A percentile compares a stretch with the other conserved stretches of the same genome.
Evolutionary conservation across 2,113 vertebrate species (phyloP).

Genomic region (Entelurus aequoreus): DNA sequence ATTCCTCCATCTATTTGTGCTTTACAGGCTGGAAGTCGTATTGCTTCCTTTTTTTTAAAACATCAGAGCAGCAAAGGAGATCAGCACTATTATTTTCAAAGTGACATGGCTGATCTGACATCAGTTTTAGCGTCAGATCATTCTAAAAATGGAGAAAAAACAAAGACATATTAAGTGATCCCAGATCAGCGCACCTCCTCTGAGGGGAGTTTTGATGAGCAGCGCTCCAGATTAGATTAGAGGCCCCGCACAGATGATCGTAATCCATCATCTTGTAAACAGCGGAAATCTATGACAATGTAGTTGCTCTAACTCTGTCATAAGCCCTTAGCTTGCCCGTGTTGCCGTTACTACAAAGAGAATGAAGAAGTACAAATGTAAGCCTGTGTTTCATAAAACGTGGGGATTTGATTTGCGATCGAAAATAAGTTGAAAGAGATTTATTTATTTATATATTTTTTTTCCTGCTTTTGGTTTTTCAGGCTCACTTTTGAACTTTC

Average conservation of each 20-base stretch:
- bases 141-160: conserved; percentile 44
- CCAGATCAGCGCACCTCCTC: conserved; percentile 48
- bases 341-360: conserved; percentile 47
- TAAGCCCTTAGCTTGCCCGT: conserved; percentile 48
- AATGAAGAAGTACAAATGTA: conserved; percentile 51
- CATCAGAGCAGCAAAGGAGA: conserved; percentile 35
- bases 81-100: conserved; percentile 53
- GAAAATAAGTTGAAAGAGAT: conserved; percentile 51
- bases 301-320: conserved; percentile 54
- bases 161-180: conserved; percentile 59
- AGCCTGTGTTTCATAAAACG: conserved; percentile 45
- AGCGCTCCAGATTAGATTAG: conserved; percentile 63
- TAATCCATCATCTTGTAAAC: conserved; percentile 67
- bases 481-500: too few relatives aligned
- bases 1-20: conserved; percentile 19
- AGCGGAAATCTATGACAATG: conserved; percentile 59
- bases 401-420: conserved; percentile 60
- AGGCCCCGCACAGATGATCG: conserved; percentile 56
- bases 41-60: conserved; percentile 11
- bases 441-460: conserved; percentile 1
- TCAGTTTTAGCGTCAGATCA: conserved; percentile 54
- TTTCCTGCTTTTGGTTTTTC: too few relatives aligned
- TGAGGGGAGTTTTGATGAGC: conserved; percentile 58
- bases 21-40: conserved; percentile 3
- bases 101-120: conserved; percentile 48